A percentile compares a stretch with the other conserved stretches of the same genome.
Conservation (phyloP, 2,888 invertebrate species). For the Drosophila histrio region DNA sequence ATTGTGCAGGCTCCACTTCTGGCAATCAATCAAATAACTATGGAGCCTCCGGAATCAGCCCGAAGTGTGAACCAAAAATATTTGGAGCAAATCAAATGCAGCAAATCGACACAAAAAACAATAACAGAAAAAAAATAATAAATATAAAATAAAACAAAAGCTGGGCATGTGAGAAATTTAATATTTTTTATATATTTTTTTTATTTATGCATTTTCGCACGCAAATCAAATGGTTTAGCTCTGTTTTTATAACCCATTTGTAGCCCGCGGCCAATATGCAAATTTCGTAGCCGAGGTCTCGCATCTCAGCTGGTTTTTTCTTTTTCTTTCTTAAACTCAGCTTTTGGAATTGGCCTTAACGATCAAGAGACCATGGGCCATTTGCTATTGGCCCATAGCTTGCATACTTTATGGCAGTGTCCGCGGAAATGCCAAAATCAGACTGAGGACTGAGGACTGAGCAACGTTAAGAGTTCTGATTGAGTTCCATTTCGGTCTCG, state of each 20-base stretch:
- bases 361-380: constrained; percentile 27
- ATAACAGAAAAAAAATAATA: constrained; percentile 17
- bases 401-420: constrained; percentile 30
- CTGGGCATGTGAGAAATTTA: not conserved
- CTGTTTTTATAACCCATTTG: constrained; percentile 23
- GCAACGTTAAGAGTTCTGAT: constrained; percentile 27
- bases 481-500: constrained; percentile 31
- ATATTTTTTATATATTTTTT: constrained; percentile 2
- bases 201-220: constrained; percentile 61
- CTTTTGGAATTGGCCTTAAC: constrained; percentile 21
- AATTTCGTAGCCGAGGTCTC: constrained; percentile 36
- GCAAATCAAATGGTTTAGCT: constrained; percentile 62
- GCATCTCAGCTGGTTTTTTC: constrained; percentile 5
- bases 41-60: constrained; percentile 60
- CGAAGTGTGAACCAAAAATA: constrained; percentile 75
- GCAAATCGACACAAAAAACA: constrained; percentile 26
- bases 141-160: constrained; percentile 14
- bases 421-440: not conserved
- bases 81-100: constrained; percentile 78
- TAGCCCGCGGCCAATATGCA: constrained; percentile 60
- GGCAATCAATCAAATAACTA: constrained; percentile 74
- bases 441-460: not conserved
- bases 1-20: constrained; percentile 34
- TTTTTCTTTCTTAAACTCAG: not conserved
- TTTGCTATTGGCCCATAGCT: constrained; percentile 18